phyloP scores from a whole-genome alignment of 2,888 invertebrate genomes.

The Dilophus febrilis region DNA sequence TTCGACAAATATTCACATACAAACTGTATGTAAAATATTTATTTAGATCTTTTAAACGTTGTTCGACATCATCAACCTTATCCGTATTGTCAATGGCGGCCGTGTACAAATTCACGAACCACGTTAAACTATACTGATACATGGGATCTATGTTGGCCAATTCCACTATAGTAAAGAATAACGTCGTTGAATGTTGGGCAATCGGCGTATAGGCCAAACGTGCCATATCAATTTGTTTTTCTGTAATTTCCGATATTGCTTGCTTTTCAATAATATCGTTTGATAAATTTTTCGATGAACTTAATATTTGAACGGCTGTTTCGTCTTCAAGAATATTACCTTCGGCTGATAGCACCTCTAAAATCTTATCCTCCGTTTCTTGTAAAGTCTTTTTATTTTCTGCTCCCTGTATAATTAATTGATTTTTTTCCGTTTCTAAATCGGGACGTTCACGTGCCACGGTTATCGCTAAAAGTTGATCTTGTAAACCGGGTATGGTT shows the following conservation, averaged over 20 bases:
- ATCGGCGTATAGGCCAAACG: conserved; percentile 79
- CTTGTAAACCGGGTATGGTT: conserved; percentile 72
- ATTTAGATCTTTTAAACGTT: conserved; percentile 55
- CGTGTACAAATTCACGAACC: conserved; percentile 84
- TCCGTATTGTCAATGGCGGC: conserved; percentile 75
- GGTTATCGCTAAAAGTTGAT: conserved; percentile 76
- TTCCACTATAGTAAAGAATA: conserved; percentile 85
- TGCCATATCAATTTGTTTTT: conserved; percentile 72
- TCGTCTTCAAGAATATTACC: conserved; percentile 83
- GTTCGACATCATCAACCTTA: conserved; percentile 60
- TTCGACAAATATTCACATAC: conserved; percentile 81
- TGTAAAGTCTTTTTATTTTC: conserved; percentile 62
- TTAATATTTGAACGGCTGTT: conserved; percentile 71
- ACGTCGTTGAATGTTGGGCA: conserved; percentile 71
- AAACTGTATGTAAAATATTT: conserved; percentile 76
- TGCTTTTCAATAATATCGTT: conserved; percentile 88
- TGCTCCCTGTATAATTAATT: conserved; percentile 73
- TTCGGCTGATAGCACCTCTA: conserved; percentile 54
- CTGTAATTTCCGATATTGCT: conserved; percentile 73
- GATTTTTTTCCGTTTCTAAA: conserved; percentile 76
- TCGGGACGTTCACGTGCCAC: conserved; percentile 86
- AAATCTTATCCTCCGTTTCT: conserved; percentile 81
- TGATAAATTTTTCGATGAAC: conserved; percentile 74
- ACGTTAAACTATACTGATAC: conserved; percentile 90
- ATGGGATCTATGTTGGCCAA: conserved; percentile 87